phyloP scores from a whole-genome alignment of 2,113 vertebrate genomes.

The Tylochromis polylepis region DNA sequence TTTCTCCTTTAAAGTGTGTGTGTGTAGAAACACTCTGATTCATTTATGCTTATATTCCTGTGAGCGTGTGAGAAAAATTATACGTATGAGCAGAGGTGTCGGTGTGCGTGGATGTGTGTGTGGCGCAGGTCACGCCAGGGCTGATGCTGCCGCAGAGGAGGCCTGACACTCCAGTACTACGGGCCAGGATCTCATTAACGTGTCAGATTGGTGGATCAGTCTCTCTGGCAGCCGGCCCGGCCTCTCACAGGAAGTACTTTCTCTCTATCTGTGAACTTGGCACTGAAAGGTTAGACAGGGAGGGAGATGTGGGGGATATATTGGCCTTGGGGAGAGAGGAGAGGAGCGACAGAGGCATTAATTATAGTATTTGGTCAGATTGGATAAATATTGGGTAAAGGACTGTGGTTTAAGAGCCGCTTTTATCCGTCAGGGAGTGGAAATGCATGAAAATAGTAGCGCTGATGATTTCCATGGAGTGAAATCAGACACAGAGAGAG shows the following conservation, averaged over 20 bases:
- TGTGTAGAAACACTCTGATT: slow-evolving; percentile 4
- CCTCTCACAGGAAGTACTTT: slow-evolving; percentile 73
- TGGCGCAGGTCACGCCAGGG: slow-evolving; percentile 42
- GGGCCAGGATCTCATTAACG: slow-evolving; percentile 90
- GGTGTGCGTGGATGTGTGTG: neutral
- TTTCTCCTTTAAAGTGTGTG: slow-evolving; percentile 1
- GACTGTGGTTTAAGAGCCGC: slow-evolving; percentile 38
- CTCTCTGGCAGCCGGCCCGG: slow-evolving; percentile 83
- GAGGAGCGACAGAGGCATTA: slow-evolving; percentile 37
- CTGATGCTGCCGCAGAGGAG: slow-evolving; percentile 55
- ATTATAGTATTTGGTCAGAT: slow-evolving; percentile 68
- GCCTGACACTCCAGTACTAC: slow-evolving; percentile 78
- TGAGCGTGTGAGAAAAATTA: slow-evolving; percentile 23
- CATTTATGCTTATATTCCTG: slow-evolving; percentile 16
- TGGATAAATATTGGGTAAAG: slow-evolving; percentile 59
- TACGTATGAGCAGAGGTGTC: neutral
- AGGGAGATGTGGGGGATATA: slow-evolving; percentile 12
- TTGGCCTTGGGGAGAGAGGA: slow-evolving; percentile 33
- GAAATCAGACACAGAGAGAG: neutral
- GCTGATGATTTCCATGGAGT: neutral
- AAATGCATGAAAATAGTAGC: slow-evolving; percentile 10
- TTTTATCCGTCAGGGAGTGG: slow-evolving; percentile 6
- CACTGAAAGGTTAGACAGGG: slow-evolving; percentile 59
- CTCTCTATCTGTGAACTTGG: slow-evolving; percentile 72
- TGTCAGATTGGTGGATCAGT: slow-evolving; percentile 86